These are phyloP conservation scores for Bilobella aurantiaca DNA, from an alignment of 1,140 invertebrate genomes.

Conservation along the genomic window DNA sequence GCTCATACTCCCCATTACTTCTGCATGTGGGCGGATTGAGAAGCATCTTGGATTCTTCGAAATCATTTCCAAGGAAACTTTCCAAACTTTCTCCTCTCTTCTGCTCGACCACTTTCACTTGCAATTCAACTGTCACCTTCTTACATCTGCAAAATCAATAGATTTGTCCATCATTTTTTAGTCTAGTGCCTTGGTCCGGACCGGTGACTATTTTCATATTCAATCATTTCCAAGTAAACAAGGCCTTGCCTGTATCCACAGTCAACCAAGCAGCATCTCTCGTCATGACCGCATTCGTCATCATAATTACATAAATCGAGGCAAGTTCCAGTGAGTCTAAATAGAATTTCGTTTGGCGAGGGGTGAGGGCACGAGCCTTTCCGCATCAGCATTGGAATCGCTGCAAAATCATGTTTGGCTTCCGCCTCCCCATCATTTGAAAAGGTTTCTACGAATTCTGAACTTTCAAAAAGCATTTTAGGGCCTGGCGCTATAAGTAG, in stretches of 20 bases:
- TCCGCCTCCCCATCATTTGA: too few relatives aligned
- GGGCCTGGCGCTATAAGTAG: too few relatives aligned
- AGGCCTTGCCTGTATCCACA: constrained; percentile 50
- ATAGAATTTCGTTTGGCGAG: constrained; percentile 68
- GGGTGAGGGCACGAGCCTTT: constrained; percentile 46
- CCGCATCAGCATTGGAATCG: neutral
- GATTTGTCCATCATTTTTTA: neutral
- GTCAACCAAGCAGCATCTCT: constrained; percentile 72
- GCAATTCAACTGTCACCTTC: neutral
- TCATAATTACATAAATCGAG: constrained; percentile 66
- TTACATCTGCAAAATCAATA: neutral
- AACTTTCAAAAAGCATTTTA: too few relatives aligned
- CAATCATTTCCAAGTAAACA: neutral
- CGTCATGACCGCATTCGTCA: constrained; percentile 54
- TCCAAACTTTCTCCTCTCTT: neutral
- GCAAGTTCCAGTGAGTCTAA: constrained; percentile 50
- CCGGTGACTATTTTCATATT: too few relatives aligned
- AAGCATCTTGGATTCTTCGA: constrained; percentile 39
- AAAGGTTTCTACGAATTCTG: too few relatives aligned
- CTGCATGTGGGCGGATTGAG: constrained; percentile 37
- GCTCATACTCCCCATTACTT: constrained; percentile 36
- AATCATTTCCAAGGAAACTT: neutral
- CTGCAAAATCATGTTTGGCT: too few relatives aligned
- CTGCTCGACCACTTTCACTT: neutral
- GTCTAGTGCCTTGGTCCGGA: too few relatives aligned